phyloP scores from a whole-genome alignment of 1,140 invertebrate genomes.

The Panulirus ornatus region DNA sequence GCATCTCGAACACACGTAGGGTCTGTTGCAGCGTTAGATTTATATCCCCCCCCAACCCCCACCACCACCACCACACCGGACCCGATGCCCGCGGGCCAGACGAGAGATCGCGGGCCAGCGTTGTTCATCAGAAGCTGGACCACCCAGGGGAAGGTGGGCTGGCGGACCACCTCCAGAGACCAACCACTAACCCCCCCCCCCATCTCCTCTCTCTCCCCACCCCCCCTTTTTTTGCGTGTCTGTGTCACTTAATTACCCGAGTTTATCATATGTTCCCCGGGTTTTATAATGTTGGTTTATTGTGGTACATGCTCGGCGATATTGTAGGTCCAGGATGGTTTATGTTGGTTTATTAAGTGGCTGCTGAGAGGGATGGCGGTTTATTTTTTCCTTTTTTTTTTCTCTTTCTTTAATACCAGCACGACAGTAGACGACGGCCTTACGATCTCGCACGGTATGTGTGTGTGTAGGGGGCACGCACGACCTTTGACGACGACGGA shows the following conservation, averaged over 20 bases:
- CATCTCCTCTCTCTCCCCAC: not conserved
- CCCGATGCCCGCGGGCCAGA: not conserved
- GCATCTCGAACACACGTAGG: no score
- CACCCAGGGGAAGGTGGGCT: not conserved
- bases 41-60: no score
- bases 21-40: no score
- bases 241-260: slow-evolving; percentile 23
- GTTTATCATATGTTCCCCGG: slow-evolving; percentile 20
- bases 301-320: not conserved
- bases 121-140: slow-evolving; percentile 13
- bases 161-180: no score
- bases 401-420: no score
- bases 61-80: no score
- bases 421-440: no score
- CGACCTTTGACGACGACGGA: no score
- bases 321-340: not conserved
- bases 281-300: slow-evolving; percentile 35
- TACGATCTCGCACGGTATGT: no score
- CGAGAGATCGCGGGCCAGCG: not conserved
- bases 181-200: no score
- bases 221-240: not conserved
- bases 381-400: not conserved
- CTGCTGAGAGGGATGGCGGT: no score
- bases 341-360: not conserved
- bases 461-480: no score